A percentile compares a stretch with the other conserved stretches of the same genome.
Evolutionary conservation across 2,888 invertebrate species (phyloP).

Genomic region (Nemotelus nigrinus): DNA sequence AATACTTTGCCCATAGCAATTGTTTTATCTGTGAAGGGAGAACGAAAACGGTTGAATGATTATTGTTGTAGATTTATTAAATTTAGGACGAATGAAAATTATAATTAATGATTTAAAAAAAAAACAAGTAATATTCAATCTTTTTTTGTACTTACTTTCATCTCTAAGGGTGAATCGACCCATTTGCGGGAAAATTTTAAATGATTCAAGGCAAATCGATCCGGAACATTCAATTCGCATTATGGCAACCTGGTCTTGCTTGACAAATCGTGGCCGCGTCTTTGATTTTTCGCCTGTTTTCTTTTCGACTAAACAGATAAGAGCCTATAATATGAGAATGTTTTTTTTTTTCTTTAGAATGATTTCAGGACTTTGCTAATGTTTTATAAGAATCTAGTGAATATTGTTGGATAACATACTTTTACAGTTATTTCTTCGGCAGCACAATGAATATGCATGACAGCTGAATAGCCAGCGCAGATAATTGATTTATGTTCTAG

Average conservation of each 20-base stretch:
- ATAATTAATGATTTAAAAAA: too few species aligned
- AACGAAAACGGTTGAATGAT: background rate
- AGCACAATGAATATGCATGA: conserved; percentile 99
- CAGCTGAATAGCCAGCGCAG: conserved; percentile 98
- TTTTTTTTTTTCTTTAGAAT: conserved; percentile 43
- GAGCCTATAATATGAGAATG: conserved; percentile 70
- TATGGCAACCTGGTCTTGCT: conserved; percentile 99
- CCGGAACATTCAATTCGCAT: conserved; percentile 99
- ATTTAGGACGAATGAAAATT: background rate
- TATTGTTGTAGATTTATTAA: background rate
- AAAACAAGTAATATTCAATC: too few species aligned
- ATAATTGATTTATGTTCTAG: conserved; percentile 99
- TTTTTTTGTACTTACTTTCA: conserved; percentile 79
- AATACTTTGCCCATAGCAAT: conserved; percentile 99
- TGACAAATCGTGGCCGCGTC: conserved; percentile 97
- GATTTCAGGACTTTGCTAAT: too few species aligned
- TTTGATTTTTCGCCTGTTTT: conserved; percentile 96
- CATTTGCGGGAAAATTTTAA: conserved; percentile 98
- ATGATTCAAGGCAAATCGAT: conserved; percentile 97
- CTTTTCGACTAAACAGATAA: conserved; percentile 98
- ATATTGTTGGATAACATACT: conserved; percentile 65
- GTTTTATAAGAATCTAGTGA: too few species aligned
- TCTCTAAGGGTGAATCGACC: conserved; percentile 99
- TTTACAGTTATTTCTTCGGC: conserved; percentile 98
- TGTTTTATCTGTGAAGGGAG: conserved; percentile 80